Evolutionary conservation across 2,888 invertebrate genomes (phyloP), one percentile per base, ranked within the genome.

Genomic region (Andrena flavipes): DNA sequence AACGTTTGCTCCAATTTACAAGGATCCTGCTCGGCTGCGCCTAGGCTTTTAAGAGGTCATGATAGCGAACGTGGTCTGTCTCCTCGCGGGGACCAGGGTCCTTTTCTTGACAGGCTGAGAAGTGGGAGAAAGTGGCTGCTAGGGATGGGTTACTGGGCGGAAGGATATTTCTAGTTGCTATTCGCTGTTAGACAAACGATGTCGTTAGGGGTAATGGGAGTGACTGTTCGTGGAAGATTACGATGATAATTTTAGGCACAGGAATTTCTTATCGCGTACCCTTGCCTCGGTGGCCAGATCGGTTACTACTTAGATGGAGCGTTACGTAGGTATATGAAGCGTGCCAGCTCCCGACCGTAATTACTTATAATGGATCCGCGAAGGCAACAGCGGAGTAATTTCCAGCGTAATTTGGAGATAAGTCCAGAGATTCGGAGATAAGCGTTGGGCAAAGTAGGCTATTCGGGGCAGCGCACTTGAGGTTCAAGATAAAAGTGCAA

Each of bases 381-480:
- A 68, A 70, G 62, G 42, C 60, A 71, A 65, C 69, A 56, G 56
- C 29, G 26, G 54, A 49, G 71, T 72, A 75, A 84, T 84, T 72
- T 56, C 56, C 13, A 63, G 30, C 10, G 76, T 83, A 80, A 69
- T 83, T 77, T 35, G 54, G 48, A 79, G 76, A 63, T 77, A 77
- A 74, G 70, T 72, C 33, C 35, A 13, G 29, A 54, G 83, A 65
- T 70, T 29, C 30, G 30, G 42, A 13, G 82, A 79, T 79, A 79
- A 84, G 79, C 67, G 72, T 79, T 69, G 59, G 42, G 72, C 65
- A 76, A 82, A 84, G 76, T 84, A 76, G 72, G 79, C 67, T 72
- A 64, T 51, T 30, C 49, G 35, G 30, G 4, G 49, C 20, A 51
- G 56, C 64, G 65, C 54, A 33, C 60, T 70, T 71, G 20, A 20